A percentile compares a stretch with the other conserved stretches of the same genome.
Conservation (phyloP, 1,140 invertebrate genomes). For the Listronotus oregonensis region DNA sequence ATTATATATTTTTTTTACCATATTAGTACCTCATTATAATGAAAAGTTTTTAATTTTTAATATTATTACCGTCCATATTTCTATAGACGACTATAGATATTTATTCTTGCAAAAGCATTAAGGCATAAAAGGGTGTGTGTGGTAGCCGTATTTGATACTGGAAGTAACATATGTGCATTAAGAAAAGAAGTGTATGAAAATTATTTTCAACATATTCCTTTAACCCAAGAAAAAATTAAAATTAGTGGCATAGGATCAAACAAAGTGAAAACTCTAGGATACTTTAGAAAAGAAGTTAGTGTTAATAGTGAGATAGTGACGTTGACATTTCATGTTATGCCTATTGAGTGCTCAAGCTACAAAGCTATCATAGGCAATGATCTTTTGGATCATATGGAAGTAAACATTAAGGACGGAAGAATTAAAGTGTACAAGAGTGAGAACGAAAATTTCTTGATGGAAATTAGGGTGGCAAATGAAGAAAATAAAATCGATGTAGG, state of each 20-base stretch:
- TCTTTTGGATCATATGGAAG: conserved; percentile 6
- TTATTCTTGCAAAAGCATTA: no score
- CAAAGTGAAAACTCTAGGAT: conserved; percentile 16
- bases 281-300: conserved; percentile 15
- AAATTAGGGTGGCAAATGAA: background rate
- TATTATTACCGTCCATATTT: no score
- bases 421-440: conserved; percentile 9
- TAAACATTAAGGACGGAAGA: conserved; percentile 12
- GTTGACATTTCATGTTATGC: conserved; percentile 3
- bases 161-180: conserved; percentile 22
- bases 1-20: no score
- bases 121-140: no score
- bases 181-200: conserved; percentile 12
- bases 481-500: conserved; percentile 17
- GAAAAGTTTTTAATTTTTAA: no score
- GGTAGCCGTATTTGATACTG: conserved; percentile 16
- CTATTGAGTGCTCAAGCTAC: conserved; percentile 6
- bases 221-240: background rate
- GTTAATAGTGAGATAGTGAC: conserved; percentile 25
- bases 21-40: no score
- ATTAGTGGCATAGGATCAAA: conserved; percentile 20
- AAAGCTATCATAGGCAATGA: conserved; percentile 18
- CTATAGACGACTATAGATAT: no score
- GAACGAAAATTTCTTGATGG: conserved; percentile 20
- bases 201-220: conserved; percentile 10